phyloP scores from a whole-genome alignment of 2,113 vertebrate species.

The Eira barbara region DNA sequence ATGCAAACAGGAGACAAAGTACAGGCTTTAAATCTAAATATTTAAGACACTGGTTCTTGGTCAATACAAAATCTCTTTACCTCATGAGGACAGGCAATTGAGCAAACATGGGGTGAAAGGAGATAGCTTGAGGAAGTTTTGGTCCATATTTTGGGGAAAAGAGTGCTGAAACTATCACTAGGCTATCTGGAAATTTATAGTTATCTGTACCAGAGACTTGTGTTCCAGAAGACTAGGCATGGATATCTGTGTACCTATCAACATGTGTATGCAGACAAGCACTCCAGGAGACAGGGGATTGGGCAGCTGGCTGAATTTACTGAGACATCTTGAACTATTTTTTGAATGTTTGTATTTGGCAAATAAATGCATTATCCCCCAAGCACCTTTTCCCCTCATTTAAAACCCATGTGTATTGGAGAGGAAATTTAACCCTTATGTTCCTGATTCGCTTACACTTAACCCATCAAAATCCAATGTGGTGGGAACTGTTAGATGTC shows the following conservation, averaged over 20 bases:
- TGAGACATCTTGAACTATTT: constrained; percentile 62
- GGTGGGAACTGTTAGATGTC: background rate
- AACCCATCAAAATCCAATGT: constrained; percentile 59
- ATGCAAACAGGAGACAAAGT: background rate
- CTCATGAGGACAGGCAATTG: background rate
- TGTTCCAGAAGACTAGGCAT: background rate
- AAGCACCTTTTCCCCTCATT: constrained; percentile 52
- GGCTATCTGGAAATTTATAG: background rate
- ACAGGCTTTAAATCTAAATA: background rate
- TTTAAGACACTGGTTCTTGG: background rate
- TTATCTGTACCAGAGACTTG: background rate
- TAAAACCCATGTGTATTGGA: constrained; percentile 61
- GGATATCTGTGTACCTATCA: background rate
- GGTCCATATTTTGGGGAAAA: background rate
- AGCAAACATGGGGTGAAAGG: background rate
- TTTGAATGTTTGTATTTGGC: constrained; percentile 54
- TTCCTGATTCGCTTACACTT: constrained; percentile 52
- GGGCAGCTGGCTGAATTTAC: background rate
- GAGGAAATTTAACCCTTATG: constrained; percentile 64
- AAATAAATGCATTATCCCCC: constrained; percentile 51
- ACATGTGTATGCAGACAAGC: background rate
- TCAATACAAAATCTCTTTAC: background rate
- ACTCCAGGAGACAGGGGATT: background rate
- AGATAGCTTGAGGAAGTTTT: background rate
- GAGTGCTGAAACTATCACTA: background rate